Conservation (phyloP, 2,888 invertebrate species). For the Cheilosia urbana region DNA sequence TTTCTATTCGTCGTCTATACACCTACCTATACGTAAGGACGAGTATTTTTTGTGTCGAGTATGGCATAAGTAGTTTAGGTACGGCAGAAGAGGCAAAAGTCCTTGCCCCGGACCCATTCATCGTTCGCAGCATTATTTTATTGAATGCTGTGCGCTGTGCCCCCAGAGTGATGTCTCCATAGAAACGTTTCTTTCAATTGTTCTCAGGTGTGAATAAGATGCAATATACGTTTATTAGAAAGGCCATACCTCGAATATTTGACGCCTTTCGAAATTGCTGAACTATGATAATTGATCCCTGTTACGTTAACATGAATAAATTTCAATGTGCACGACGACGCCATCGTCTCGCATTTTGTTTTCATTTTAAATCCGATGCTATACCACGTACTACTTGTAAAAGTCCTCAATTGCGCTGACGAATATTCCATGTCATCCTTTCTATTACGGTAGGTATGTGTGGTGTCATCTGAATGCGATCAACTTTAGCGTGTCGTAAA, state of each 20-base stretch:
- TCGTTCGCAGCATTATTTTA: conserved; percentile 45
- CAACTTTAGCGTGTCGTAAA: conserved; percentile 60
- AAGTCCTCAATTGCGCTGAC: conserved; percentile 33
- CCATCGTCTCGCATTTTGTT: conserved; percentile 58
- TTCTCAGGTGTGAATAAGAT: conserved; percentile 84
- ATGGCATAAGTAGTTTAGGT: conserved; percentile 24
- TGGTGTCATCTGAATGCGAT: conserved; percentile 66
- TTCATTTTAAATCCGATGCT: conserved; percentile 47
- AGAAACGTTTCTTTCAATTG: conserved; percentile 78
- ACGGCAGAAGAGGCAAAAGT: conserved; percentile 64
- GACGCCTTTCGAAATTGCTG: conserved; percentile 81
- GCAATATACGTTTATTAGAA: conserved; percentile 79
- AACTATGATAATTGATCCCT: conserved; percentile 84
- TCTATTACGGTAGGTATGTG: conserved; percentile 28
- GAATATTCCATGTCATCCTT: conserved; percentile 48
- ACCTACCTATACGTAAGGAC: conserved; percentile 1
- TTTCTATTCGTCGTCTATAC: conserved; percentile 30
- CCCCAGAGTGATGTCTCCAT: conserved; percentile 63
- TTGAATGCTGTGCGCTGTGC: conserved; percentile 26
- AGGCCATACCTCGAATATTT: conserved; percentile 79
- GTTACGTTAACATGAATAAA: conserved; percentile 83
- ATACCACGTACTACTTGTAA: conserved; percentile 12
- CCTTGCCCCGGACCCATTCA: conserved; percentile 74
- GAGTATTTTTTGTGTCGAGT: conserved; percentile 57
- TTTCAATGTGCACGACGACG: conserved; percentile 80